These are phyloP conservation scores for Oligia strigilis DNA, from an alignment of 2,888 invertebrate genomes.

Conservation along the genomic window DNA sequence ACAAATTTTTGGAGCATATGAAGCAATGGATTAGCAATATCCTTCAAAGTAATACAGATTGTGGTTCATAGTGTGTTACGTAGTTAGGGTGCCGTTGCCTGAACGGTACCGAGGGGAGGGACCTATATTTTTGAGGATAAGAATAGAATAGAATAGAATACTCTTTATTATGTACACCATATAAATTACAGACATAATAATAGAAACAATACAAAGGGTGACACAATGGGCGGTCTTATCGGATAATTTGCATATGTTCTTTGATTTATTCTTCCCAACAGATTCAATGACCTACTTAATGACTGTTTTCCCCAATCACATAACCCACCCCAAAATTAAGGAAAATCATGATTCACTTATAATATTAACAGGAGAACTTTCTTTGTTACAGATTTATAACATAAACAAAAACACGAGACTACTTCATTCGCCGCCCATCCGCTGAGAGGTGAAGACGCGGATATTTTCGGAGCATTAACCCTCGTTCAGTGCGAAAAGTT, in stretches of 20 bases:
- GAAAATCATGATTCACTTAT: constrained; percentile 23
- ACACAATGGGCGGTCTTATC: no score
- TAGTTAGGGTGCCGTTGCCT: neutral
- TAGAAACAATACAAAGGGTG: no score
- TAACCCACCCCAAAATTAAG: neutral
- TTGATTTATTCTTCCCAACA: neutral
- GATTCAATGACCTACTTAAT: neutral
- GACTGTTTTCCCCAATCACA: neutral
- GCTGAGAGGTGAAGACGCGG: constrained; percentile 65
- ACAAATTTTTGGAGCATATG: neutral
- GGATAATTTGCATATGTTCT: neutral
- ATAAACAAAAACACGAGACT: constrained; percentile 44
- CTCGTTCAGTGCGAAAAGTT: constrained; percentile 38
- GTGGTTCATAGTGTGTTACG: neutral
- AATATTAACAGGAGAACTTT: constrained; percentile 48
- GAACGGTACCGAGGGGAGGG: neutral
- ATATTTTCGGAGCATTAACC: constrained; percentile 58
- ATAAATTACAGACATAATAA: no score
- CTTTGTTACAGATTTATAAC: constrained; percentile 68
- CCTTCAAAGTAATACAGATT: neutral
- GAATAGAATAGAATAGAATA: no score
- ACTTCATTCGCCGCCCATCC: constrained; percentile 63
- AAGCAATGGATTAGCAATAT: neutral
- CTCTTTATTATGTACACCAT: no score
- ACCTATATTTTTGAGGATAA: neutral